Percentiles rank a stretch among this genome's conserved stretches.
Conservation (phyloP, 2,113 vertebrate genomes). For the Capricornis sumatraensis region DNA sequence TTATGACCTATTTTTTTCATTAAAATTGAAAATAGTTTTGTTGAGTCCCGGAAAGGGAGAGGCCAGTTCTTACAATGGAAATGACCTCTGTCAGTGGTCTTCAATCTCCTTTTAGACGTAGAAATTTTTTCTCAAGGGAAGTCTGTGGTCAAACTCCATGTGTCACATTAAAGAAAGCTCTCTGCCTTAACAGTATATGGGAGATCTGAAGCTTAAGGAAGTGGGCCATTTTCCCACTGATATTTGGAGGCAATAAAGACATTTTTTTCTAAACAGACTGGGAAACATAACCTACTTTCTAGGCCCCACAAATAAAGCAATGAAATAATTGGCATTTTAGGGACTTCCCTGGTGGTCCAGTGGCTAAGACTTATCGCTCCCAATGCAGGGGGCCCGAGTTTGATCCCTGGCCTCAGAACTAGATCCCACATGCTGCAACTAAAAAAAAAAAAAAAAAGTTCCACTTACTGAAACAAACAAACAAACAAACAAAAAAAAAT, state of each 20-base stretch:
- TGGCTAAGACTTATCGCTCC: neutral
- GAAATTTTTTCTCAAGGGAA: neutral
- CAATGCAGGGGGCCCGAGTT: neutral
- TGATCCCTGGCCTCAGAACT: neutral
- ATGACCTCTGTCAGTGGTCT: neutral
- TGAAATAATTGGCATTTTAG: neutral
- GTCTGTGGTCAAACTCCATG: neutral
- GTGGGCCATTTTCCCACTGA: neutral
- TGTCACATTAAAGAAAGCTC: neutral
- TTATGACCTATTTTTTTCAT: neutral
- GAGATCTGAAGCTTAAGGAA: no score
- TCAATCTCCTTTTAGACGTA: neutral
- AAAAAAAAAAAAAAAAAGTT: neutral
- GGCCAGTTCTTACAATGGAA: neutral
- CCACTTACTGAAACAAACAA: neutral
- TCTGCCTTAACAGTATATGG: neutral
- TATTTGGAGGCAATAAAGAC: neutral
- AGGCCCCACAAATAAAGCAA: neutral
- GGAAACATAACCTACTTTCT: neutral
- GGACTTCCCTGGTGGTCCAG: neutral
- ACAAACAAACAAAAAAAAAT: neutral
- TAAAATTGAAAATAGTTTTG: slow-evolving; percentile 31
- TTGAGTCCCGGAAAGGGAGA: neutral
- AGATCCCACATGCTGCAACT: neutral
- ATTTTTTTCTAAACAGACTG: neutral